Evolutionary conservation across 2,888 invertebrate species (phyloP), one percentile per base, ranked within the genome.

Genomic region (Zonitis immaculata): DNA sequence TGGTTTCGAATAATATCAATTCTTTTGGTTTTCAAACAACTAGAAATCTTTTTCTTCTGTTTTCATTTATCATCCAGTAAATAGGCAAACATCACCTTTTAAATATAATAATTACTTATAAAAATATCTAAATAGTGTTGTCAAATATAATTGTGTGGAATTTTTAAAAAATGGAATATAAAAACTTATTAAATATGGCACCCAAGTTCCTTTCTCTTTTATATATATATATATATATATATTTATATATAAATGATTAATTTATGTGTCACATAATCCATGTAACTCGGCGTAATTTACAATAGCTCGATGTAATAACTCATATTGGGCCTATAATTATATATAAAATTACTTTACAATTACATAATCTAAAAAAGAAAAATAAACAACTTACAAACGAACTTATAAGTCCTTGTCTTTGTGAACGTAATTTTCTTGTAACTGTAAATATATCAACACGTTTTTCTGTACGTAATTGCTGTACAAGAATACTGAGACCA

Each of bases 301-400:
- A 76, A 93, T 89, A 75, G 91, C 92, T 79, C 92, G 88, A 80
- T 94, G 90, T 68, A 94, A 82, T 79, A 93, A 93, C 82, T 93
- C 92, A 78, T 93, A 94, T 79, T 93, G 93, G 76, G 89, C 86
- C 92, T 93, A 80, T 26, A 80, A 80, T 42, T 52, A 46, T 22
- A n/a, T n/a, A 62, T n/a, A 25, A 30, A 30, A 25, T 46, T 42
- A 42, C 11, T 22, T 18, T 8, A 42, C 6, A 22, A 35, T 11
- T 42, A 4, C 18, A 11, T 42, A 27, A 26, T 58, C n/a, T n/a
- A n/a, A n/a, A n/a, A n/a, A n/a, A n/a, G n/a, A n/a, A 4, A 51
- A 45, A 25, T 26, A 44, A 45, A 28, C 49, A 59, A 83, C 88
- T 83, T 77, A 91, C 90, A 75, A 87, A 86, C 61, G 91, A 87